These are phyloP conservation scores for Ahaetulla prasina DNA, from an alignment of 2,113 vertebrate genomes.

Conservation along the genomic window DNA sequence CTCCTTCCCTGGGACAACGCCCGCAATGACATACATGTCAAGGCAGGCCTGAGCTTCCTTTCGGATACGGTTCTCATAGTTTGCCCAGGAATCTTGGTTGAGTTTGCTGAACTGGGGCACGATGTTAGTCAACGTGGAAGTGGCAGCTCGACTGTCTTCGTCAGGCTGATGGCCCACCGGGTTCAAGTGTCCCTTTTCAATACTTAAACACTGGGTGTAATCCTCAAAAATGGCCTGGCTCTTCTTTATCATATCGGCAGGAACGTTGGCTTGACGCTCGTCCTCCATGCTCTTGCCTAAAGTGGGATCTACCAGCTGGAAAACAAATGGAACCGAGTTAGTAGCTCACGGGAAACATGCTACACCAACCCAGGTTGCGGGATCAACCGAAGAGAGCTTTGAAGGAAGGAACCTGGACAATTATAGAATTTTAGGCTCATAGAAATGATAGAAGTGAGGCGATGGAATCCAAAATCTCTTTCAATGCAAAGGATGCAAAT, in stretches of 20 bases:
- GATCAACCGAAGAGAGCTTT: not conserved
- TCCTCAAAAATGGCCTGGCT: not conserved
- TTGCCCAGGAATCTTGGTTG: conserved; percentile 61
- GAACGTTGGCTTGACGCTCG: not conserved
- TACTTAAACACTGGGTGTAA: not conserved
- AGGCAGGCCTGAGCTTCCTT: not conserved
- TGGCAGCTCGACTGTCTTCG: conserved; percentile 59
- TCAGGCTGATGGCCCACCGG: not conserved
- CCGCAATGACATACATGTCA: not conserved
- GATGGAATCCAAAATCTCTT: not conserved
- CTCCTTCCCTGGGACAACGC: not conserved
- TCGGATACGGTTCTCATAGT: conserved; percentile 14
- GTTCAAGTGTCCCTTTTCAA: not conserved
- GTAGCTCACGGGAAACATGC: not conserved
- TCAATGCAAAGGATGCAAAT: not conserved
- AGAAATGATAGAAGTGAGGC: not conserved
- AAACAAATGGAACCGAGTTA: not conserved
- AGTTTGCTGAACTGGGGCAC: conserved; percentile 66
- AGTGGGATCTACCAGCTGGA: not conserved
- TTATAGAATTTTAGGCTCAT: not conserved
- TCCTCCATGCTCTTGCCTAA: not conserved
- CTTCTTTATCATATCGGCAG: not conserved
- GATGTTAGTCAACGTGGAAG: conserved; percentile 70
- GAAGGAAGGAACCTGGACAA: not conserved
- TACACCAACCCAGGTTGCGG: not conserved